These are phyloP conservation scores for Asbolus verrucosus DNA, from an alignment of 1,140 invertebrate species.

Conservation along the genomic window DNA sequence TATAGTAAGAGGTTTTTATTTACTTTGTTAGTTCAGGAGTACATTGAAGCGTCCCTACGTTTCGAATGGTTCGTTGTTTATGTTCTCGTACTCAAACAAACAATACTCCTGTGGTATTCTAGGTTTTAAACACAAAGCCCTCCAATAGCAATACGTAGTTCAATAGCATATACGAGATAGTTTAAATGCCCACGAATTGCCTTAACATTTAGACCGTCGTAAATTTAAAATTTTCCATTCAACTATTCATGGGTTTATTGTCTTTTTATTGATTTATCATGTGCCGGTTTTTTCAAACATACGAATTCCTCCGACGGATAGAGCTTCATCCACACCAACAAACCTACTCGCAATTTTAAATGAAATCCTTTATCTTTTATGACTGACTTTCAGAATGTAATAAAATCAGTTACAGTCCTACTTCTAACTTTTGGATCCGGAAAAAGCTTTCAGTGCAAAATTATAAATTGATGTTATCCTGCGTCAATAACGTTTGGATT, in stretches of 20 bases:
- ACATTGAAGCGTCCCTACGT: conserved; percentile 1
- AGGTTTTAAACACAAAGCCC: conserved; percentile 36
- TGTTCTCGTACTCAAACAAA: conserved; percentile 26
- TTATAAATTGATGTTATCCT: conserved; percentile 42
- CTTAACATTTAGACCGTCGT: conserved; percentile 39
- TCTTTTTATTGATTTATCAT: conserved; percentile 44
- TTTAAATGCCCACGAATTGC: conserved; percentile 34
- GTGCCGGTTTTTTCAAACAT: conserved; percentile 18
- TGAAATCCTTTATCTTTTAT: conserved; percentile 53
- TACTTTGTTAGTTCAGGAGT: conserved; percentile 13
- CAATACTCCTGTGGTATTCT: conserved; percentile 28
- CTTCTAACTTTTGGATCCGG: conserved; percentile 45
- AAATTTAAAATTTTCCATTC: conserved; percentile 42
- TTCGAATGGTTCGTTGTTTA: conserved; percentile 14
- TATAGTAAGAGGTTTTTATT: conserved; percentile 16
- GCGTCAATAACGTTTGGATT: conserved; percentile 37
- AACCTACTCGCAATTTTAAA: conserved; percentile 44
- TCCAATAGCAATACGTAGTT: conserved; percentile 23
- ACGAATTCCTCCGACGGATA: conserved; percentile 31
- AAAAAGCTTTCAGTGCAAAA: conserved; percentile 46
- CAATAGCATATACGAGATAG: conserved; percentile 36
- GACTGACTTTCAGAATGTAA: conserved; percentile 50
- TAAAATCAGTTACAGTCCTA: conserved; percentile 51
- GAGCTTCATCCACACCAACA: conserved; percentile 45
- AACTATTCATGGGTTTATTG: conserved; percentile 37